Conservation (phyloP, 1,140 invertebrate genomes). For the Pseudomyrmex cubaensis region DNA sequence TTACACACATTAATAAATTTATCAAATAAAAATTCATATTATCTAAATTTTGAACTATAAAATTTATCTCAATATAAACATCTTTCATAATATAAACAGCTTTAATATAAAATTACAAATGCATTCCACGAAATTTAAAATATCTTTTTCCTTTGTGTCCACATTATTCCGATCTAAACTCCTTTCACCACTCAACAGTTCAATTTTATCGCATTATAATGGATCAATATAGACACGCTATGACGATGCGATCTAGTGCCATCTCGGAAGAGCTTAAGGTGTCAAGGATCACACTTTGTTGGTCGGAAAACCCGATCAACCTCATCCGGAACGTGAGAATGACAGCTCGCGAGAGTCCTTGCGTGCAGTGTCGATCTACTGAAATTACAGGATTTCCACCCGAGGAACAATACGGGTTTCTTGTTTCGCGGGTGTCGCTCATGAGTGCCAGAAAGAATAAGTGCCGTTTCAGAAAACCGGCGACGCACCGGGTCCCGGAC, state of each 20-base stretch:
- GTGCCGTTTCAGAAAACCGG: conserved; percentile 73
- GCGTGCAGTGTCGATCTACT: conserved; percentile 71
- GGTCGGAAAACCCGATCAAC: conserved; percentile 26
- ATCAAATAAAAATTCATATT: neutral
- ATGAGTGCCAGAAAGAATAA: conserved; percentile 77
- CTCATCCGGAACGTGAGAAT: conserved; percentile 40
- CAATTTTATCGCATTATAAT: neutral
- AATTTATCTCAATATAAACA: neutral
- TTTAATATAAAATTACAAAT: neutral
- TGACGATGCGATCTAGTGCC: conserved; percentile 3
- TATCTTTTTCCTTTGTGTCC: neutral
- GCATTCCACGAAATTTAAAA: neutral
- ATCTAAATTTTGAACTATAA: neutral
- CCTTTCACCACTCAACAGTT: neutral
- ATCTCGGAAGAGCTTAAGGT: conserved; percentile 11
- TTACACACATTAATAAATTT: neutral
- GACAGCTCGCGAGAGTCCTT: neutral
- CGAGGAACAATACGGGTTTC: conserved; percentile 77
- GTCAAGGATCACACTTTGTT: neutral
- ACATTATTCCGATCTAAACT: neutral
- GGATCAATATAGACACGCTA: neutral
- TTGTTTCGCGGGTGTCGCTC: conserved; percentile 75
- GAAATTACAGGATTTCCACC: conserved; percentile 80
- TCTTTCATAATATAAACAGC: neutral
- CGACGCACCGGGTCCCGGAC: conserved; percentile 74